Evolutionary conservation across 2,113 vertebrate genomes (phyloP).

Genomic region (Chaetodon trifascialis): DNA sequence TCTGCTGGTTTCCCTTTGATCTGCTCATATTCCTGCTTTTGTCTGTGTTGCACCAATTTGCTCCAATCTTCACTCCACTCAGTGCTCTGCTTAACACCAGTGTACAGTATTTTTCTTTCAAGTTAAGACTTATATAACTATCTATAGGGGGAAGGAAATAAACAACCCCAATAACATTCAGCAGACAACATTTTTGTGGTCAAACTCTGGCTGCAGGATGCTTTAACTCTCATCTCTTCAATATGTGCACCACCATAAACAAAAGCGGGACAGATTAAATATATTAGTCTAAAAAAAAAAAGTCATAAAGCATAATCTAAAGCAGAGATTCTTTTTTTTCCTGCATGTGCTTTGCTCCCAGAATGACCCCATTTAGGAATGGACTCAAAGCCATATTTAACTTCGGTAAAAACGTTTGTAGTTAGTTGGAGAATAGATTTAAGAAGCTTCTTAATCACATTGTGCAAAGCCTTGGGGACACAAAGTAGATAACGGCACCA

Average conservation of each 20-base stretch:
- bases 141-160: neutral
- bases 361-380: slow-evolving; percentile 53
- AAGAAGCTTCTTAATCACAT: slow-evolving; percentile 51
- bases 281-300: slow-evolving; percentile 8
- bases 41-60: neutral
- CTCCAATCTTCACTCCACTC: neutral
- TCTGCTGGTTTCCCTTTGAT: slow-evolving; percentile 35
- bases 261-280: slow-evolving; percentile 15
- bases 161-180: neutral
- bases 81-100: neutral
- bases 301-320: slow-evolving; percentile 47
- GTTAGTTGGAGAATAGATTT: slow-evolving; percentile 43
- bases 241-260: slow-evolving; percentile 14
- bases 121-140: neutral
- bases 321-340: slow-evolving; percentile 15
- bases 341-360: slow-evolving; percentile 19
- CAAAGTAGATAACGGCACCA: slow-evolving; percentile 42
- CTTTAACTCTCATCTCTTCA: slow-evolving; percentile 31
- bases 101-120: neutral
- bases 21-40: neutral
- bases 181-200: slow-evolving; percentile 12
- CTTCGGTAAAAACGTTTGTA: slow-evolving; percentile 27
- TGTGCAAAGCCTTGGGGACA: slow-evolving; percentile 49
- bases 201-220: slow-evolving; percentile 9
- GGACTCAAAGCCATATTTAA: slow-evolving; percentile 51